Evolutionary conservation across 2,113 vertebrate species (phyloP).

Genomic region (Triplophysa rosa): DNA sequence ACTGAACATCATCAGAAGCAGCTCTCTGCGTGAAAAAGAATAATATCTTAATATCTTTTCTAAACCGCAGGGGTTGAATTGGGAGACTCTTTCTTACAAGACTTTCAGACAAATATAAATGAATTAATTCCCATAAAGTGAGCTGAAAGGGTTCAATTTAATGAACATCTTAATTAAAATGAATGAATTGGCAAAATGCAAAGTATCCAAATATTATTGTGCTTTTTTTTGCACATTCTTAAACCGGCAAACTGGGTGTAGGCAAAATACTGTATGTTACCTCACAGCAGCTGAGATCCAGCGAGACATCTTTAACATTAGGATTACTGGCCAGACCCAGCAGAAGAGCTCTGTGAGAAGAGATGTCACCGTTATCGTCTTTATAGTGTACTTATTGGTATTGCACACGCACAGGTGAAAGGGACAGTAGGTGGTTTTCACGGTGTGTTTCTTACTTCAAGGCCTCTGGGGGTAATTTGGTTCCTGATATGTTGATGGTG

Average conservation of each 20-base stretch:
- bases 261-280: constrained; percentile 69
- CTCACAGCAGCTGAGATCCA: constrained; percentile 97
- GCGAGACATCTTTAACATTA: constrained; percentile 87
- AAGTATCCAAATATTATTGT: not conserved
- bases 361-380: not conserved
- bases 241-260: not conserved
- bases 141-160: too few relatives aligned
- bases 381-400: not conserved
- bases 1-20: too few relatives aligned
- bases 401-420: not conserved
- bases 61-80: too few relatives aligned
- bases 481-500: constrained; percentile 92
- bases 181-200: not conserved
- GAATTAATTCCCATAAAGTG: too few relatives aligned
- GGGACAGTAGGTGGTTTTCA: not conserved
- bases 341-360: constrained; percentile 84
- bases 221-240: not conserved
- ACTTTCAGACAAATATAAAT: too few relatives aligned
- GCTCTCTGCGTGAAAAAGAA: too few relatives aligned
- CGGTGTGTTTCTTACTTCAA: constrained; percentile 86
- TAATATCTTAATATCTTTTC: too few relatives aligned
- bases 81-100: too few relatives aligned
- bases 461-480: constrained; percentile 90
- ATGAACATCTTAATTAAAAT: not conserved
- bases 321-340: constrained; percentile 93